phyloP scores from a whole-genome alignment of 2,888 invertebrate genomes.

The Hylaea fasciaria region DNA sequence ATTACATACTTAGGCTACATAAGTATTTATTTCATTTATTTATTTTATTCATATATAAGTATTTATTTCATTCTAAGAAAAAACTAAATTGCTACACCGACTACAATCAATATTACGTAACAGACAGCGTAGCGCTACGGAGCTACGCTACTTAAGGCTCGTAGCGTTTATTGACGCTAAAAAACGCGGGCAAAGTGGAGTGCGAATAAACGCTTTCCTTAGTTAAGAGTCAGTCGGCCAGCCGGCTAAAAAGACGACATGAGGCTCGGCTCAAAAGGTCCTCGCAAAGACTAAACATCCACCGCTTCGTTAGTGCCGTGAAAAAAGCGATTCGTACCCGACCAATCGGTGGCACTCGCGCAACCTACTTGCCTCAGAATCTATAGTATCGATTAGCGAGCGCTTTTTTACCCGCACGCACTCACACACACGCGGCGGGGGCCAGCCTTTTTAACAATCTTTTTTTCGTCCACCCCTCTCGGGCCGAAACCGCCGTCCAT shows the following conservation, averaged over 20 bases:
- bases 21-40: too few relatives aligned
- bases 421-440: conserved; percentile 81
- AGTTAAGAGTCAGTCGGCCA: conserved; percentile 40
- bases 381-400: conserved; percentile 85
- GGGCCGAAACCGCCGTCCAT: conserved; percentile 81
- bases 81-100: too few relatives aligned
- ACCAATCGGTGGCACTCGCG: conserved; percentile 73
- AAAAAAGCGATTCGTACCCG: conserved; percentile 63
- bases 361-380: conserved; percentile 83
- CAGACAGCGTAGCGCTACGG: conserved; percentile 32
- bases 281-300: conserved; percentile 76
- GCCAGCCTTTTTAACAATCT: conserved; percentile 84
- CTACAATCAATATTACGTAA: too few relatives aligned
- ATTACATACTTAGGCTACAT: too few relatives aligned
- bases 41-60: too few relatives aligned
- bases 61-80: too few relatives aligned
- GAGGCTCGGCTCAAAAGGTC: conserved; percentile 69
- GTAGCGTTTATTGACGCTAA: conserved; percentile 24
- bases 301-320: conserved; percentile 75
- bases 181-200: conserved; percentile 70
- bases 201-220: conserved; percentile 71
- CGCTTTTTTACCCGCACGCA: conserved; percentile 82
- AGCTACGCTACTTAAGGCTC: conserved; percentile 32
- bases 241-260: conserved; percentile 18
- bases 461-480: conserved; percentile 81